Evolutionary conservation across 2,888 invertebrate species (phyloP), one percentile per base, ranked within the genome.

Genomic region (Harmothoe impar): DNA sequence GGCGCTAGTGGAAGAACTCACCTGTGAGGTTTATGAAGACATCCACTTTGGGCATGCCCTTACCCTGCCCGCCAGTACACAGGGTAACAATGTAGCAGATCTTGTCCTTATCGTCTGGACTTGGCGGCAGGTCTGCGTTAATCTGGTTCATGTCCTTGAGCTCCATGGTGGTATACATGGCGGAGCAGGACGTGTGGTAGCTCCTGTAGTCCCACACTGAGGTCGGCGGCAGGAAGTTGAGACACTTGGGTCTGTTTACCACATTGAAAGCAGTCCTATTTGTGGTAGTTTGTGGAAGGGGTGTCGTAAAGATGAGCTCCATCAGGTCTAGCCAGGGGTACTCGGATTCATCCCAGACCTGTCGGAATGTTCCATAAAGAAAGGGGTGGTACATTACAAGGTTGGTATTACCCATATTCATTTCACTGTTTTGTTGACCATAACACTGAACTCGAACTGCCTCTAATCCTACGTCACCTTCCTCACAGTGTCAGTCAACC

Each of bases 121-220:
- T 51, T n/a, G 62, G 17, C 12, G 23, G 0, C 17, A 23, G n/a
- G 35, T 86, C 54, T 10, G 25, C 54, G 25, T 77, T 54, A 23
- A 81, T 77, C 86, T 85, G 90, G 31, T 85, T 33, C 20, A 90
- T n/a, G 35, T 51, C 51, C 51, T 93, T 92, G 43, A 93, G 85
- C 84, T 93, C 93, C 78, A 91, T 90, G 7, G 92, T 91, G n/a
- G 93, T 93, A 90, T 93, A 92, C 93, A 93, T 93, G 12, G 85
- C 68, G 23, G 90, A 90, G 35, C 77, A 89, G 23, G 90, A 88
- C 33, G 91, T 72, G 78, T 91, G 92, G 86, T 91, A 92, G 56
- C 92, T 92, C 68, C 81, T 72, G 89, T 90, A 91, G 51, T 89
- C 85, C 72, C 85, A 81, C 12, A 86, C 31, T 1, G 90, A 90